Evolutionary conservation across 2,797 vertebrate species (phyloP), one percentile per base, ranked within the genome.

Genomic region (Florisuga fusca): DNA sequence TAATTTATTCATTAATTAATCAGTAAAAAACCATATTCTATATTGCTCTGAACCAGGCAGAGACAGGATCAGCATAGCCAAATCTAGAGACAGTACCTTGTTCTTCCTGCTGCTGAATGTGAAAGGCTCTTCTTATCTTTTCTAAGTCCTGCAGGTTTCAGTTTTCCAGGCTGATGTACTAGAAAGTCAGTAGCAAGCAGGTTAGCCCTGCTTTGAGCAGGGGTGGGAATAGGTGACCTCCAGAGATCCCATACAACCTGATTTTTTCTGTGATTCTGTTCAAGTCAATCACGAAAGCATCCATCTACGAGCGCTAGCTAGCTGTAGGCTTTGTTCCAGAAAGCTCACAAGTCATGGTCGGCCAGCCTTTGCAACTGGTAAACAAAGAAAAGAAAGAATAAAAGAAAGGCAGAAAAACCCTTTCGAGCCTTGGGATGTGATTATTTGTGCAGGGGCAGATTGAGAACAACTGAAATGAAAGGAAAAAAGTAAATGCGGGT

Each of bases 381-480:
- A 93, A 92, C 77, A 95, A 93, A 91, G 79, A 4, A 67, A 77
- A 58, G 38, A 75, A 86, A 77, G 38, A 86, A 84, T 57, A 76
- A 91, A 94, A 69, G 48, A 29, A 43, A 78, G 20, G 41, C 11
- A 36, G 43, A 57, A 57, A 48, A 57, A 11, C 1, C 29, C 26
- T 15, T 78, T 69, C 11, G 21, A 86, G 67, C 34, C 54, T 87
- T 74, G 80, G 58, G 71, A 89, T 90, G 83, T 50, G 33, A 50
- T 94, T 88, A 76, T 93, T 94, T 94, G 73, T 84, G 57, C 75
- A 80, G 36, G 72, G 61, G 38, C 71, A 91, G 84, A 71, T 26
- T 76, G 69, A 91, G 73, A 94, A 72, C 66, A 75, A 66, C 23
- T 66, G 78, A 82, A 93, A 89, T 63, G 84, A 86, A 88, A 92